Evolutionary conservation across 2,113 vertebrate species (phyloP).

Genomic region (Fulica atra): DNA sequence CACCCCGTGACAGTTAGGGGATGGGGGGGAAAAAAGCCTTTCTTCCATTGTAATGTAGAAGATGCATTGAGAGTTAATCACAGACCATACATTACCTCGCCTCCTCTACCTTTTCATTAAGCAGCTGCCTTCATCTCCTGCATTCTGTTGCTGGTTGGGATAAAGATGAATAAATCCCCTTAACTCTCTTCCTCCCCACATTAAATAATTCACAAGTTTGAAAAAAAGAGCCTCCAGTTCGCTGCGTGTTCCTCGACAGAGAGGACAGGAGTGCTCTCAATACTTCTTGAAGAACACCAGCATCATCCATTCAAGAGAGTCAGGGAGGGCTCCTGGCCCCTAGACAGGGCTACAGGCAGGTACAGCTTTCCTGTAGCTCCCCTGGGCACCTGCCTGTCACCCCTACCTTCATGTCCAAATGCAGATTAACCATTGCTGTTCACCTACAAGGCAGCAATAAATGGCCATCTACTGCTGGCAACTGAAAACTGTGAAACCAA

Average conservation of each 20-base stretch:
- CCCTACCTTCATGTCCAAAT: neutral
- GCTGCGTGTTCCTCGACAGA: neutral
- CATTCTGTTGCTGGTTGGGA: slow-evolving; percentile 28
- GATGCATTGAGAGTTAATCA: slow-evolving; percentile 37
- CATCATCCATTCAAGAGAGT: neutral
- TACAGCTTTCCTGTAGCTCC: fast-evolving
- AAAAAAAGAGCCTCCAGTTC: slow-evolving; percentile 22
- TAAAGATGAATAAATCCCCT: slow-evolving; percentile 55
- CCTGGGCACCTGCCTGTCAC: neutral
- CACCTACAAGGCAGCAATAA: neutral
- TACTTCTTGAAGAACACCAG: neutral
- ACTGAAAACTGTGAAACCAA: neutral
- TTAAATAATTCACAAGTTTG: slow-evolving; percentile 37
- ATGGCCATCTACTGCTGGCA: neutral
- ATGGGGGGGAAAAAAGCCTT: neutral
- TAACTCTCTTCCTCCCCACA: slow-evolving; percentile 24
- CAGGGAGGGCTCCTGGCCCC: fast-evolving
- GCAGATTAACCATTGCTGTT: neutral
- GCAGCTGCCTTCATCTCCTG: slow-evolving; percentile 30
- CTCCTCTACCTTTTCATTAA: slow-evolving; percentile 60
- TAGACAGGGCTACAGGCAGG: neutral
- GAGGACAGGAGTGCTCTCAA: neutral
- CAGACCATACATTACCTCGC: slow-evolving; percentile 42
- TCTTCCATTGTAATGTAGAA: slow-evolving; percentile 45
- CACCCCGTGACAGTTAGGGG: neutral